These are phyloP conservation scores for Hirundichthys speculiger DNA, from an alignment of 2,113 vertebrate species.

Conservation along the genomic window DNA sequence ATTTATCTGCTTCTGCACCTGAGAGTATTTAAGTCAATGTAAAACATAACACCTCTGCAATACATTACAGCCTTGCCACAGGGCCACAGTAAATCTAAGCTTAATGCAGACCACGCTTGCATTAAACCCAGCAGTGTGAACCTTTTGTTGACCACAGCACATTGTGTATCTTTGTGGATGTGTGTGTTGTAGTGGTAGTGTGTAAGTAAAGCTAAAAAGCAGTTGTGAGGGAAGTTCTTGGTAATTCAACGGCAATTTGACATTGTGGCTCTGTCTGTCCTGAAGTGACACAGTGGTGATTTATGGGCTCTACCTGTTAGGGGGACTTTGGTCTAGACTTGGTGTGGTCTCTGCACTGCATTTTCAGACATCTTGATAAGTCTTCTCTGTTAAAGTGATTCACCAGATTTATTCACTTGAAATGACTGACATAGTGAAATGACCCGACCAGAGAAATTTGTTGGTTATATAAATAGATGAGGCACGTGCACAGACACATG, in stretches of 20 bases:
- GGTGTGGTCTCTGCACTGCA: constrained; percentile 49
- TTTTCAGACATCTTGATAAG: constrained; percentile 43
- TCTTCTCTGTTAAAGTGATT: constrained; percentile 19
- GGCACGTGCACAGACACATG: constrained; percentile 15
- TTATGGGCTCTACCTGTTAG: constrained; percentile 56
- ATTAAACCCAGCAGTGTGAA: constrained; percentile 37
- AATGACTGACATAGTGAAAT: constrained; percentile 5
- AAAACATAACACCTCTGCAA: constrained; percentile 49
- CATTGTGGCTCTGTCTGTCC: constrained; percentile 37
- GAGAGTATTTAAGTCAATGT: constrained; percentile 71
- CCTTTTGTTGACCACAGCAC: constrained; percentile 34
- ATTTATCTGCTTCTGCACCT: constrained; percentile 67
- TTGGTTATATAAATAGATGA: constrained; percentile 22
- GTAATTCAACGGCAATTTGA: constrained; percentile 22
- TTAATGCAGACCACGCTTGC: constrained; percentile 68
- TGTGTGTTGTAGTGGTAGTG: not conserved
- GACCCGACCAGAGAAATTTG: constrained; percentile 30
- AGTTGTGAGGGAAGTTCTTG: constrained; percentile 10
- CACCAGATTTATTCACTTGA: constrained; percentile 4
- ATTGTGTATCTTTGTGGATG: constrained; percentile 4
- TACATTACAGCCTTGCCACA: constrained; percentile 66
- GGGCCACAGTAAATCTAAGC: constrained; percentile 71
- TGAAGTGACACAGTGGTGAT: constrained; percentile 45
- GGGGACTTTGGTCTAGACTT: constrained; percentile 46
- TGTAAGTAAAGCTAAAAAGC: constrained; percentile 22